These are phyloP conservation scores for Cerastis leucographa DNA, from an alignment of 2,888 invertebrate species.

Conservation along the genomic window DNA sequence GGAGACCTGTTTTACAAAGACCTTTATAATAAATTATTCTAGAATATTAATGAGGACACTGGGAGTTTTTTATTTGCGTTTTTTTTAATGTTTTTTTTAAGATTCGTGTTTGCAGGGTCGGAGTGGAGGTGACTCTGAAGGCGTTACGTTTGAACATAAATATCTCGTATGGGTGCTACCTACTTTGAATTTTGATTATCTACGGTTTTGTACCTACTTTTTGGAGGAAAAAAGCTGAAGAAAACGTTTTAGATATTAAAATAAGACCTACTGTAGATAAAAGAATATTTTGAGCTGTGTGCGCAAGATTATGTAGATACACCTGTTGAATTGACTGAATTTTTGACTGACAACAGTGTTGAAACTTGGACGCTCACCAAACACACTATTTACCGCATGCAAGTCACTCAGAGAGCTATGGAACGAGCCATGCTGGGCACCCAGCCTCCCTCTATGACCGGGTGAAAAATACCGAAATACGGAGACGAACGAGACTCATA, in stretches of 20 bases:
- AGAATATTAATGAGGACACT: slow-evolving; percentile 84
- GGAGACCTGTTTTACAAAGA: slow-evolving; percentile 87
- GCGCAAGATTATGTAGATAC: not conserved
- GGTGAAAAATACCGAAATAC: too few species aligned
- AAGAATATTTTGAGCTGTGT: not conserved
- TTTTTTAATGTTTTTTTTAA: slow-evolving; percentile 58
- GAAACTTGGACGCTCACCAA: too few species aligned
- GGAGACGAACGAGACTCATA: too few species aligned
- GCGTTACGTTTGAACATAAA: slow-evolving; percentile 69
- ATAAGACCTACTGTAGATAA: not conserved
- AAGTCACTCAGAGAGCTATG: too few species aligned
- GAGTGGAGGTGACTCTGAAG: slow-evolving; percentile 57
- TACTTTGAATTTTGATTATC: slow-evolving; percentile 60
- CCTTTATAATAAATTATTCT: slow-evolving; percentile 74
- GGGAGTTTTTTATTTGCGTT: slow-evolving; percentile 73
- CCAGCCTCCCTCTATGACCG: too few species aligned
- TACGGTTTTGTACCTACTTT: slow-evolving; percentile 27
- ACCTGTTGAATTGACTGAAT: not conserved
- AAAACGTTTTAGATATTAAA: not conserved
- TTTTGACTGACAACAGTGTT: too few species aligned
- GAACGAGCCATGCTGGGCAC: too few species aligned
- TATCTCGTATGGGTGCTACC: slow-evolving; percentile 61
- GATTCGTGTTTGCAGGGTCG: slow-evolving; percentile 56
- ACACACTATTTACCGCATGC: too few species aligned
- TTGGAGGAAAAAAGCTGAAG: not conserved